These are phyloP conservation scores for Epicampocera succincta DNA, from an alignment of 2,888 invertebrate genomes.

Conservation along the genomic window DNA sequence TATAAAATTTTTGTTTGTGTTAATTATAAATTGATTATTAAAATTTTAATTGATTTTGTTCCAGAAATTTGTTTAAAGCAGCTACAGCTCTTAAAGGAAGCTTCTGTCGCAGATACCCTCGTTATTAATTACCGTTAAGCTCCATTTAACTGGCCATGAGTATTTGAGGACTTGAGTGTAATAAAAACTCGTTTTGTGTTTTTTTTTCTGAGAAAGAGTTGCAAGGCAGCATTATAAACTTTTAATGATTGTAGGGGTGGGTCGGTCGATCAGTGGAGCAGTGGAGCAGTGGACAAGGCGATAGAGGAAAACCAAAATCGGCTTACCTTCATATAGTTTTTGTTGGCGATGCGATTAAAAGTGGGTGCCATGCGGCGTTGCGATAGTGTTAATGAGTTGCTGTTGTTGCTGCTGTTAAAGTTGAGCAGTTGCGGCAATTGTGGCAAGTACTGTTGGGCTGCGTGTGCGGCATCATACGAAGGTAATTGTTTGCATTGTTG, in stretches of 20 bases:
- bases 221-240: background rate
- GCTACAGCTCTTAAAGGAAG: too few relatives aligned
- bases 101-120: constrained; percentile 1
- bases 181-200: constrained; percentile 4
- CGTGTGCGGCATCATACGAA: constrained; percentile 54
- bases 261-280: background rate
- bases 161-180: constrained; percentile 3
- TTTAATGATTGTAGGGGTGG: background rate
- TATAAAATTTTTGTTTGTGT: too few relatives aligned
- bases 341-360: constrained; percentile 60
- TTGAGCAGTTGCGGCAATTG: constrained; percentile 52
- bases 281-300: too few relatives aligned
- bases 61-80: too few relatives aligned
- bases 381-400: constrained; percentile 58
- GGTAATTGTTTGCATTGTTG: constrained; percentile 52
- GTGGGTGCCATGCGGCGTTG: constrained; percentile 46
- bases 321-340: constrained; percentile 67
- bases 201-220: constrained; percentile 3
- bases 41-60: too few relatives aligned
- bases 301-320: constrained; percentile 30
- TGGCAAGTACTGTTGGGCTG: constrained; percentile 67
- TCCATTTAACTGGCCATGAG: constrained; percentile 34
- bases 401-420: constrained; percentile 41
- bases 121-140: constrained; percentile 12
- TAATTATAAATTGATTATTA: too few relatives aligned